Evolutionary conservation across 2,797 vertebrate species (phyloP).

Genomic region (Menidia menidia): DNA sequence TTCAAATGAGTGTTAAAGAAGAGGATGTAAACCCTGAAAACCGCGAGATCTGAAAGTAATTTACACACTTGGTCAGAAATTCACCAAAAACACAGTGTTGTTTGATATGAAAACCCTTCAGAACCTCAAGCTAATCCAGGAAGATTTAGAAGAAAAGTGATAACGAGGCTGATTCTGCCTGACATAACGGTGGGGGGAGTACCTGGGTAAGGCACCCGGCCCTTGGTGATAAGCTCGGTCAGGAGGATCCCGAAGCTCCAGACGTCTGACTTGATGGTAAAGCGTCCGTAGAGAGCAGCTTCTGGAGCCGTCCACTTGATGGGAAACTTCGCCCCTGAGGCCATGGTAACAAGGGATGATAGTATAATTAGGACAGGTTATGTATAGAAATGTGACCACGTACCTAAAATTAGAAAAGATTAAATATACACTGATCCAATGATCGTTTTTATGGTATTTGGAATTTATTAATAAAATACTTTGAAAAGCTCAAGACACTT

Average conservation of each 20-base stretch:
- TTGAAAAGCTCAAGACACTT: too few relatives aligned
- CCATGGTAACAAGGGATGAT: constrained; percentile 70
- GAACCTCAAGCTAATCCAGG: constrained; percentile 1
- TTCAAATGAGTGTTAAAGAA: background rate
- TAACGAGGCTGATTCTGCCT: background rate
- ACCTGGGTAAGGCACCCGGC: constrained; percentile 97
- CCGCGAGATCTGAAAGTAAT: constrained; percentile 12
- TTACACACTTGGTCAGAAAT: constrained; percentile 18
- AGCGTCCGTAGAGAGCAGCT: constrained; percentile 93
- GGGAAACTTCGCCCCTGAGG: constrained; percentile 95
- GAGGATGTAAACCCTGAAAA: constrained; percentile 9
- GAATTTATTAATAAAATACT: too few relatives aligned
- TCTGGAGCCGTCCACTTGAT: constrained; percentile 99
- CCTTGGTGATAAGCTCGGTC: constrained; percentile 96
- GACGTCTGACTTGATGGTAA: constrained; percentile 97
- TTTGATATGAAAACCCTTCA: too few relatives aligned
- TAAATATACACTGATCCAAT: too few relatives aligned
- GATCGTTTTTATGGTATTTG: too few relatives aligned
- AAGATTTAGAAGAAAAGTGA: background rate
- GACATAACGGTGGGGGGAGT: constrained; percentile 10
- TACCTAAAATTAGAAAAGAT: too few relatives aligned
- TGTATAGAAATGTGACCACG: constrained; percentile 52
- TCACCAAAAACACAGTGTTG: background rate
- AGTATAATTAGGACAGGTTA: constrained; percentile 58
- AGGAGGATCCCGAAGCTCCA: constrained; percentile 98